These are phyloP conservation scores for Danaus plexippus DNA, from an alignment of 1,140 invertebrate genomes.

Conservation along the genomic window DNA sequence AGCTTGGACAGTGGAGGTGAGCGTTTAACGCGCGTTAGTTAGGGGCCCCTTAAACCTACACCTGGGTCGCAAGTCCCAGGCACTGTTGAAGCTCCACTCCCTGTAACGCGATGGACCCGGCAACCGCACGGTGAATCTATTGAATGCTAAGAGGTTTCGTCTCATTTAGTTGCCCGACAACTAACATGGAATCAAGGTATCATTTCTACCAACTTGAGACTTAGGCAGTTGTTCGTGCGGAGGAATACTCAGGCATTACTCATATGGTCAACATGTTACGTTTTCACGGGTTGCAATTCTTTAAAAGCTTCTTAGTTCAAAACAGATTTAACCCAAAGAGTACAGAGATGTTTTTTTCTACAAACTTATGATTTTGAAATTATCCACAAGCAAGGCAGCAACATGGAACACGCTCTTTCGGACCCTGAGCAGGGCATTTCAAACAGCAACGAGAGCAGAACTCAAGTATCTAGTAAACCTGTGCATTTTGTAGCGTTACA, in stretches of 20 bases:
- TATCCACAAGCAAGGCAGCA: no score
- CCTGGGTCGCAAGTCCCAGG: no score
- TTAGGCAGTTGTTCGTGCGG: slow-evolving; percentile 43
- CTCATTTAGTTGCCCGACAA: slow-evolving; percentile 54
- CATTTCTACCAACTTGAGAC: slow-evolving; percentile 57
- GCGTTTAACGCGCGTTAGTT: no score
- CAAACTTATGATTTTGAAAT: slow-evolving; percentile 13
- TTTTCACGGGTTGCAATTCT: slow-evolving; percentile 41
- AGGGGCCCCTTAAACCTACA: no score
- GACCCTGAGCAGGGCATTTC: slow-evolving; percentile 35
- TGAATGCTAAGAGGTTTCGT: no score
- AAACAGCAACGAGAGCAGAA: slow-evolving; percentile 17
- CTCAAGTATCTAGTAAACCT: not conserved
- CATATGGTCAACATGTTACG: slow-evolving; percentile 36
- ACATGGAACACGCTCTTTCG: no score
- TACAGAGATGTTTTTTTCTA: slow-evolving; percentile 47
- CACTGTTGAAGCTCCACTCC: no score
- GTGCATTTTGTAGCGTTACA: slow-evolving; percentile 1
- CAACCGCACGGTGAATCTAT: no score
- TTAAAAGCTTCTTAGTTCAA: slow-evolving; percentile 40
- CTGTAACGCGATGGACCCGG: no score
- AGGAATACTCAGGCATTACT: slow-evolving; percentile 34
- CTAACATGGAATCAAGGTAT: slow-evolving; percentile 35
- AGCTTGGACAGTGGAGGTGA: no score
- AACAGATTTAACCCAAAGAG: slow-evolving; percentile 34